These are phyloP conservation scores for Cettia cetti DNA, from an alignment of 2,113 vertebrate genomes.

Conservation along the genomic window DNA sequence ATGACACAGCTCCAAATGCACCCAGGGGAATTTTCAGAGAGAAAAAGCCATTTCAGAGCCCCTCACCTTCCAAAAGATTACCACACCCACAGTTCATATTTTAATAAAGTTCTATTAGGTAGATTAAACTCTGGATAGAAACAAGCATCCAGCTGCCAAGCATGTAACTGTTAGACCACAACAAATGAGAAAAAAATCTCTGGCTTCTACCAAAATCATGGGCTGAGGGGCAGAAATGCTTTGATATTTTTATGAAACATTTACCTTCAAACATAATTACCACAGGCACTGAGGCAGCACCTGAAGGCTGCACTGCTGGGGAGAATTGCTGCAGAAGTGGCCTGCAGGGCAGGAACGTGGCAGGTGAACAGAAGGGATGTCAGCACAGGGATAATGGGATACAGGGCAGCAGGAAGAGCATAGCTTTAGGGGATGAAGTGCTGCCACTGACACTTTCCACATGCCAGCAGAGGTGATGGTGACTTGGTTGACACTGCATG, in stretches of 20 bases:
- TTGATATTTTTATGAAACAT: slow-evolving; percentile 22
- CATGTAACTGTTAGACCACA: not conserved
- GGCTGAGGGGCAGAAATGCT: not conserved
- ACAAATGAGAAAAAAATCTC: not conserved
- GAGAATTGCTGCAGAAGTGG: not conserved
- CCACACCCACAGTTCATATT: not conserved
- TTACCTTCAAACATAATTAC: slow-evolving; percentile 18
- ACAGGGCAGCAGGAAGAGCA: not conserved
- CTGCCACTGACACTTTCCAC: not conserved
- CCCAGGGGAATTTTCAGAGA: not conserved
- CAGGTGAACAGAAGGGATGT: not conserved
- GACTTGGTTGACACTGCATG: not conserved
- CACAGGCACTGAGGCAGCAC: not conserved
- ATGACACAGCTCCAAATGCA: not conserved
- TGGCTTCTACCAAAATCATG: not conserved
- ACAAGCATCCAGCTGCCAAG: not conserved
- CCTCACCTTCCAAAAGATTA: not conserved
- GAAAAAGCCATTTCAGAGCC: not conserved
- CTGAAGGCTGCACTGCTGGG: slow-evolving; percentile 9
- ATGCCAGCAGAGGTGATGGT: not conserved
- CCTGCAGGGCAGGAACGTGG: not conserved
- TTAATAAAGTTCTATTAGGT: not conserved
- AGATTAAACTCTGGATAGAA: not conserved
- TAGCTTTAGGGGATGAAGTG: slow-evolving; percentile 9
- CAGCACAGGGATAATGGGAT: not conserved